Evolutionary conservation across 2,888 invertebrate species (phyloP).

Genomic region (Portevinia maculata): DNA sequence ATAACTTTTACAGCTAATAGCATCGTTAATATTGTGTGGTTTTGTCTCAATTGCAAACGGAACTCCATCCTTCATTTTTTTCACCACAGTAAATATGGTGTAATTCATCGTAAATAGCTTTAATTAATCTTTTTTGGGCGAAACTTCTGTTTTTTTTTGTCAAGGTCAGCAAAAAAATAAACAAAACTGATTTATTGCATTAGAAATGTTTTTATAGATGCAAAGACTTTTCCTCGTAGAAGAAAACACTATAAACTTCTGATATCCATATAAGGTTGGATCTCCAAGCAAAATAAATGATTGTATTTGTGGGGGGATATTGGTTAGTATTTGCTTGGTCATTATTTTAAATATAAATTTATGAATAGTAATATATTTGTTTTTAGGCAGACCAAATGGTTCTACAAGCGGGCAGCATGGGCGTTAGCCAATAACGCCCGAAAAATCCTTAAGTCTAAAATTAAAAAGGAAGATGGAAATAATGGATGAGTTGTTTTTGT

Average conservation of each 20-base stretch:
- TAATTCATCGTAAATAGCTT: neutral
- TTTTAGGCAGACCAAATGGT: too few species aligned
- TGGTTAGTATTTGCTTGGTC: neutral
- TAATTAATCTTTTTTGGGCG: neutral
- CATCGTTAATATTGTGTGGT: neutral
- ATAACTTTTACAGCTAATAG: too few species aligned
- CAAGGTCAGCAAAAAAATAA: neutral
- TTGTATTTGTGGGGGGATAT: neutral
- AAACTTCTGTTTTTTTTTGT: neutral
- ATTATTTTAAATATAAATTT: neutral
- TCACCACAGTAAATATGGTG: neutral
- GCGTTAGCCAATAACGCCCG: too few species aligned
- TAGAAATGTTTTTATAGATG: neutral
- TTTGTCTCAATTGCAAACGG: neutral
- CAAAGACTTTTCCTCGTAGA: neutral
- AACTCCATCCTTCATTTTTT: neutral
- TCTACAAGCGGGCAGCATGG: too few species aligned
- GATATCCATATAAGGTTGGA: neutral
- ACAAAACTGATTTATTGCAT: conserved; percentile 2
- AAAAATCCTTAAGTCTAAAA: too few species aligned
- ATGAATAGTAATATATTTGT: neutral
- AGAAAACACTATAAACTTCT: neutral
- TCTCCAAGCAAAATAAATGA: neutral
- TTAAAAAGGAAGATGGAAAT: too few species aligned
- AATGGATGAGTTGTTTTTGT: too few species aligned